Conservation (phyloP, 2,113 vertebrate species). For the Ciconia boyciana region DNA sequence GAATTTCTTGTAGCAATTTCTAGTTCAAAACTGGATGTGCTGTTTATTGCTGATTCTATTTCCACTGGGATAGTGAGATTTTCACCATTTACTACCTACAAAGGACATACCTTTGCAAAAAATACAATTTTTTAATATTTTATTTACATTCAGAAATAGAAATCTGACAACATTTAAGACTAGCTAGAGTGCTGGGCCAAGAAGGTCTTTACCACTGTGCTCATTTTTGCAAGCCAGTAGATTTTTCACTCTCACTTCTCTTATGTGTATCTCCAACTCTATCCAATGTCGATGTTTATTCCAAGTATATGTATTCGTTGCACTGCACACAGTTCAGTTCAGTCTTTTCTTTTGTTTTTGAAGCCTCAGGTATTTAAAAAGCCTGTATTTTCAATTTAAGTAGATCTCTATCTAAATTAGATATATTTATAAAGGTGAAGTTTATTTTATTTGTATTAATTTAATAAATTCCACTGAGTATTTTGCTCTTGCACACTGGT, state of each 20-base stretch:
- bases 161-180: background rate
- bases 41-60: background rate
- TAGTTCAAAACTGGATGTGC: background rate
- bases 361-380: background rate
- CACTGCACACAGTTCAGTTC: background rate
- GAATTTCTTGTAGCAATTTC: background rate
- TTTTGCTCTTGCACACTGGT: background rate
- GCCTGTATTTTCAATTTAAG: background rate
- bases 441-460: background rate
- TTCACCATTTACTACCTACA: background rate
- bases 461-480: background rate
- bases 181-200: background rate
- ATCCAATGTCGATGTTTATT: background rate
- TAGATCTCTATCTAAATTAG: background rate
- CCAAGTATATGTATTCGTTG: background rate
- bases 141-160: background rate
- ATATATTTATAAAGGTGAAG: background rate
- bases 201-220: background rate
- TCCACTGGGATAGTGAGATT: background rate
- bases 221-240: background rate
- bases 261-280: background rate
- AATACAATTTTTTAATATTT: background rate
- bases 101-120: background rate
- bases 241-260: background rate
- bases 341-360: background rate